These are phyloP conservation scores for Chymomyza caudatula DNA, from an alignment of 2,888 invertebrate genomes.

Conservation along the genomic window DNA sequence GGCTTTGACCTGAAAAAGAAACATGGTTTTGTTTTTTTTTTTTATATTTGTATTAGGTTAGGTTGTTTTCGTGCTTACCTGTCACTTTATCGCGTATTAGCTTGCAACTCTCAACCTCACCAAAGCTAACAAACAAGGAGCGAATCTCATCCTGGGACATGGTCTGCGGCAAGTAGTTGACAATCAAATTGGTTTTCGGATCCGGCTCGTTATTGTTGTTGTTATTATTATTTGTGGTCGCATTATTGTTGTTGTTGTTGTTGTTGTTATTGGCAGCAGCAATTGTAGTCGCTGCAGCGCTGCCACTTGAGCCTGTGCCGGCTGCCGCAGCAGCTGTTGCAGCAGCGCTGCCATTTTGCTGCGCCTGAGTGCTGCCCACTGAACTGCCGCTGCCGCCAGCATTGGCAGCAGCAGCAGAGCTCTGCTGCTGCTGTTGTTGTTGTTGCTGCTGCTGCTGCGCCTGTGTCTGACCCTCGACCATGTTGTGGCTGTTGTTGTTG, in stretches of 20 bases:
- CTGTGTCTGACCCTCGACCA: slow-evolving; percentile 86
- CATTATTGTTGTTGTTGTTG: slow-evolving; percentile 63
- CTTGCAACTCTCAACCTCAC: slow-evolving; percentile 98
- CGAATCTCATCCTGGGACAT: slow-evolving; percentile 97
- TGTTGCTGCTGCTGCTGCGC: slow-evolving; percentile 79
- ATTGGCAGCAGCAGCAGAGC: slow-evolving; percentile 42
- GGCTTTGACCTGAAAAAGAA: slow-evolving; percentile 88
- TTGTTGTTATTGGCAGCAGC: slow-evolving; percentile 25
- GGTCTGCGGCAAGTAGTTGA: slow-evolving; percentile 96
- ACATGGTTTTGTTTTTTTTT: too few species aligned
- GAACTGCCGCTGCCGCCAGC: slow-evolving; percentile 20
- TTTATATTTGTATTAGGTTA: too few species aligned
- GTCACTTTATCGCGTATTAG: slow-evolving; percentile 97
- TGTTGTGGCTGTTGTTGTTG: slow-evolving; percentile 55
- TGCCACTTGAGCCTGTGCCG: slow-evolving; percentile 29
- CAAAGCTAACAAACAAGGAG: slow-evolving; percentile 95
- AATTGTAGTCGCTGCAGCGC: slow-evolving; percentile 49
- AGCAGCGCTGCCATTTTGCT: slow-evolving; percentile 63
- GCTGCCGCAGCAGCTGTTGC: slow-evolving; percentile 35
- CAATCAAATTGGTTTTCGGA: slow-evolving; percentile 95
- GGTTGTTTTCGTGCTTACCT: too few species aligned
- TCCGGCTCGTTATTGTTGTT: slow-evolving; percentile 80
- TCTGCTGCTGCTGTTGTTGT: slow-evolving; percentile 64
- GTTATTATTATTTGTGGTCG: slow-evolving; percentile 78
- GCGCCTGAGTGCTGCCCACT: slow-evolving; percentile 81